Conservation (phyloP, 2,888 invertebrate genomes). For the Nymphalis polychloros region DNA sequence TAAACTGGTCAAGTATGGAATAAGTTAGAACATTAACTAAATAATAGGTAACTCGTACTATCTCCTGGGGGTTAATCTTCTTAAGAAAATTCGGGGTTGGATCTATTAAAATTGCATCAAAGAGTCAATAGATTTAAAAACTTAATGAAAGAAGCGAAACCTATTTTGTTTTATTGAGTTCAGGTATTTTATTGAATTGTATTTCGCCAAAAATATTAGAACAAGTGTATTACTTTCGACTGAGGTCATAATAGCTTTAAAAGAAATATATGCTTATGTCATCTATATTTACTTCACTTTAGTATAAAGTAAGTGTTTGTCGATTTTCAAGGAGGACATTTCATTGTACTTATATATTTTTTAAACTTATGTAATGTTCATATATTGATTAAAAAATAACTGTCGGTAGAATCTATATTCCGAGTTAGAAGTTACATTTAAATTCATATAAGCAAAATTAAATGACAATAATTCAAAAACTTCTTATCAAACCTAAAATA, state of each 20-base stretch:
- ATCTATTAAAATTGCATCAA: slow-evolving; percentile 36
- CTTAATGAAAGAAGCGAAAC: neutral
- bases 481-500: neutral
- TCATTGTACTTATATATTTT: no score
- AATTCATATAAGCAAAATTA: neutral
- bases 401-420: no score
- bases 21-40: slow-evolving; percentile 42
- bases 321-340: neutral
- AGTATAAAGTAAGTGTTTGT: neutral
- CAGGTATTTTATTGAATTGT: no score
- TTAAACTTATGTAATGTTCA: no score
- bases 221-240: no score
- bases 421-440: no score
- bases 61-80: slow-evolving; percentile 41
- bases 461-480: no score
- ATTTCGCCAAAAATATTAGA: no score
- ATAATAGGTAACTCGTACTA: slow-evolving; percentile 43
- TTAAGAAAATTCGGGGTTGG: slow-evolving; percentile 36
- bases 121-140: slow-evolving; percentile 17
- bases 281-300: no score
- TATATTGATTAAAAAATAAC: neutral
- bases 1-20: slow-evolving; percentile 36
- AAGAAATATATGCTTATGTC: no score
- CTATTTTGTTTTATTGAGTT: neutral
- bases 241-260: no score